Base-by-base conservation (phyloP, 2,113 vertebrate genomes). In the Alectura lathami region DNA sequence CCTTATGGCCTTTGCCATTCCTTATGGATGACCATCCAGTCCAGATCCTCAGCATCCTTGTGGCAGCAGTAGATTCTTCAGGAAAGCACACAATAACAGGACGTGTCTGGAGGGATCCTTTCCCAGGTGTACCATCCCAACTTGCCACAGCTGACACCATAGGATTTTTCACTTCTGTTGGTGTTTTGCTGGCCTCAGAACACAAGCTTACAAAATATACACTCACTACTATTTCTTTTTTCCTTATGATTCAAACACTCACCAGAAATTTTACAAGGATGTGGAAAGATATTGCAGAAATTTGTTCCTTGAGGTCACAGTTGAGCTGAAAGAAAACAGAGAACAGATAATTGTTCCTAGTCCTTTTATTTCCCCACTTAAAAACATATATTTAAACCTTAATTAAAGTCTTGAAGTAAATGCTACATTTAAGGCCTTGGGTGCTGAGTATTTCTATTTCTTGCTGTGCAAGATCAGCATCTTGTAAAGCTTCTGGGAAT, bases 391-490 rank as follows among this genome's bases (percentile, higher is more conserved):
- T 83, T 94, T 94, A 95, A 94, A 63, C 29, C 24, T 83, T 69
- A 81, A 77, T 91, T 88, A 91, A 47, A 76, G 16, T 72, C 68
- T 92, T 80, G 38, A 89, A 93, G 75, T n/a, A 93, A 89, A 59
- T 14, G 16, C 5, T 90, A 26, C 7, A 23, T 86, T 94, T 83
- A 80, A 88, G 60, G 72, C 51, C 38, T 79, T 89, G 66, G 81
- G 67, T 94, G 59, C 30, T 50, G 40, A 73, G 26, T 32, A 26
- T 30, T 69, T 74, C 91, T 94, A 59, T 5, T 6, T 26, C n/a
- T 77, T 60, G 22, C 59, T 83, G 36, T 88, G 75, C 75, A 93
- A 72, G 43, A 78, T 75, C 56, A 89, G 59, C 50, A 78, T 83
- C 63, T 63, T 83, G 32, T 85, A 77, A 85, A 89, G 89, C 32